Evolutionary conservation across 1,140 invertebrate genomes (phyloP).

Genomic region (Bilobella aurantiaca): DNA sequence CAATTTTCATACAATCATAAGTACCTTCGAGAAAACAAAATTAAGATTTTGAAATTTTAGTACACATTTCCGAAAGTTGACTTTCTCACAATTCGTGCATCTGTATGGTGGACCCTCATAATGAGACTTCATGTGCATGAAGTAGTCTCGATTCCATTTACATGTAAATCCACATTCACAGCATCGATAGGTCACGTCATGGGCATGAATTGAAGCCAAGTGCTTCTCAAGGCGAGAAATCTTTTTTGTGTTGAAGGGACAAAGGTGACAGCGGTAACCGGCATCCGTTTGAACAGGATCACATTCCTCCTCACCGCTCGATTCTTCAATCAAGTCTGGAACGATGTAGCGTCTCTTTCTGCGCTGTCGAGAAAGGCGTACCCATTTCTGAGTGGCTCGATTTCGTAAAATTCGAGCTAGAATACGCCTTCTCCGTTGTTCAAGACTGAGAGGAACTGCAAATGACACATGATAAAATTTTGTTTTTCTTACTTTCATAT

Average conservation of each 20-base stretch:
- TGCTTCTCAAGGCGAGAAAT: constrained; percentile 45
- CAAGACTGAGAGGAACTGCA: constrained; percentile 16
- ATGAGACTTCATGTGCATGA: constrained; percentile 53
- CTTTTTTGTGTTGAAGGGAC: constrained; percentile 44
- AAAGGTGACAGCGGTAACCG: constrained; percentile 43
- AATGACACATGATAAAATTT: constrained; percentile 6
- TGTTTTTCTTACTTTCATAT: neutral
- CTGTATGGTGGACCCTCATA: constrained; percentile 53
- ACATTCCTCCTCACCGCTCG: constrained; percentile 34
- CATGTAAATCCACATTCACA: constrained; percentile 53
- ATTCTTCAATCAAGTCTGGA: constrained; percentile 29
- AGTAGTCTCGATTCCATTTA: constrained; percentile 53
- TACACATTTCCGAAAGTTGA: neutral
- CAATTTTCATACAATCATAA: constrained; percentile 44
- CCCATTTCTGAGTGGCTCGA: constrained; percentile 26
- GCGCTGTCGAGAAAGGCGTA: constrained; percentile 25
- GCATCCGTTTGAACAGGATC: constrained; percentile 29
- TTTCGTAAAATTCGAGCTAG: constrained; percentile 23
- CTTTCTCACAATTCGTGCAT: constrained; percentile 52
- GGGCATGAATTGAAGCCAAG: constrained; percentile 45
- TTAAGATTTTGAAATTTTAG: neutral
- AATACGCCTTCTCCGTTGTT: constrained; percentile 23
- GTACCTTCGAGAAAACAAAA: constrained; percentile 29
- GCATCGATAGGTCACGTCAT: constrained; percentile 53
- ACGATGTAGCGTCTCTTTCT: constrained; percentile 12